Evolutionary conservation across 2,797 vertebrate genomes (phyloP).

Genomic region (Darevskia nairensis): DNA sequence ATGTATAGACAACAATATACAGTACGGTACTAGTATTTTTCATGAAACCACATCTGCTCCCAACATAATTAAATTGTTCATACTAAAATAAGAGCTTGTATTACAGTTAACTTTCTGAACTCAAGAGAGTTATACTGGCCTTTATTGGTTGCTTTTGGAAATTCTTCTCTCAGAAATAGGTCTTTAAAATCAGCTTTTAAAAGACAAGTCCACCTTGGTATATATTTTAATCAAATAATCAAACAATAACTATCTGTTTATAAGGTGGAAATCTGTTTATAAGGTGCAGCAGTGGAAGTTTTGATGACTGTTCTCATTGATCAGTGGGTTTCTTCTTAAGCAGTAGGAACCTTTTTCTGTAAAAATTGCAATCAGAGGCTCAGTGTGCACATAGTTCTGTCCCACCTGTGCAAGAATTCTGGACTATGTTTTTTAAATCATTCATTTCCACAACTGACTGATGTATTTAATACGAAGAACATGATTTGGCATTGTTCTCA

Average conservation of each 20-base stretch:
- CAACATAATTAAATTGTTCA: too few species aligned
- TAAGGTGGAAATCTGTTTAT: neutral
- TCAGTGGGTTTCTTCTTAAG: neutral
- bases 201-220: neutral
- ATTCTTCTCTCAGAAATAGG: too few species aligned
- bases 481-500: conserved; percentile 43
- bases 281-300: neutral
- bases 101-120: too few species aligned
- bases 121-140: too few species aligned
- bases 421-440: conserved; percentile 25
- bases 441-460: conserved; percentile 27
- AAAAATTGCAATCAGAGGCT: neutral
- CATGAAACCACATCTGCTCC: too few species aligned
- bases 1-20: too few species aligned
- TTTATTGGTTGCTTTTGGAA: neutral
- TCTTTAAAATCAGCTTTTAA: neutral
- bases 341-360: neutral
- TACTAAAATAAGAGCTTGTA: too few species aligned
- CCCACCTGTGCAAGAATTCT: neutral
- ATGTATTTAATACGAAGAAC: conserved; percentile 47
- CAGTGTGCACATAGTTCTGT: neutral
- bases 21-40: too few species aligned
- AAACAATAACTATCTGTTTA: neutral
- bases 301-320: neutral
- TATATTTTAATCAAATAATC: neutral